These are phyloP conservation scores for Sepiola atlantica DNA, from an alignment of 2,888 invertebrate genomes.

Conservation along the genomic window DNA sequence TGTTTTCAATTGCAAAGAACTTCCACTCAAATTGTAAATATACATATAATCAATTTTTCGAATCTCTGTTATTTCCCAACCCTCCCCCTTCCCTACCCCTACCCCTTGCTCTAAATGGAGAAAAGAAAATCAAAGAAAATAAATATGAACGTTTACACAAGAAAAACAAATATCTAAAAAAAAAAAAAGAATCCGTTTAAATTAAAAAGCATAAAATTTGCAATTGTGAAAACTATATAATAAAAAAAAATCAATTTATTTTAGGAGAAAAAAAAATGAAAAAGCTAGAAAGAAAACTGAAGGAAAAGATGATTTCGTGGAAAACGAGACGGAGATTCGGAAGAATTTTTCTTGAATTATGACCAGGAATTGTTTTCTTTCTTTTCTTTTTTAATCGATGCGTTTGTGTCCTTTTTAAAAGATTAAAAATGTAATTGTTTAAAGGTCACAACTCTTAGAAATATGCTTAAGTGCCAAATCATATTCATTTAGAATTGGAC, in stretches of 20 bases:
- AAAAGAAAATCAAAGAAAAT: not conserved
- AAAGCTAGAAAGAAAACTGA: too few relatives aligned
- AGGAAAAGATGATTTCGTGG: not conserved
- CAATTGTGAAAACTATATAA: not conserved
- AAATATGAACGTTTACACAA: not conserved
- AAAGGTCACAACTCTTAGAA: not conserved
- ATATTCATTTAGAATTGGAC: not conserved
- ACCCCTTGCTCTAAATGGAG: not conserved
- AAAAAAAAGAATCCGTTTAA: not conserved
- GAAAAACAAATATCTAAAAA: not conserved
- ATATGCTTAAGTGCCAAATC: not conserved
- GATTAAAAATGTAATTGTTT: not conserved
- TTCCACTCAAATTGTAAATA: not conserved
- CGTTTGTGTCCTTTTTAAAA: not conserved
- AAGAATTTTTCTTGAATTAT: not conserved
- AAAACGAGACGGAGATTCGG: not conserved
- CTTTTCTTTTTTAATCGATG: not conserved
- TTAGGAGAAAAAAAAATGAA: too few relatives aligned
- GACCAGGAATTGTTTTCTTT: not conserved
- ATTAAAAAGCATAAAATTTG: not conserved
- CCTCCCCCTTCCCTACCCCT: not conserved
- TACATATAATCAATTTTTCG: not conserved
- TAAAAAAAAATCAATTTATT: too few relatives aligned
- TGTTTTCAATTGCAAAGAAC: not conserved
- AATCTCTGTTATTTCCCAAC: not conserved